phyloP scores from a whole-genome alignment of 2,888 invertebrate species.

The Mesorhabditis belari region DNA sequence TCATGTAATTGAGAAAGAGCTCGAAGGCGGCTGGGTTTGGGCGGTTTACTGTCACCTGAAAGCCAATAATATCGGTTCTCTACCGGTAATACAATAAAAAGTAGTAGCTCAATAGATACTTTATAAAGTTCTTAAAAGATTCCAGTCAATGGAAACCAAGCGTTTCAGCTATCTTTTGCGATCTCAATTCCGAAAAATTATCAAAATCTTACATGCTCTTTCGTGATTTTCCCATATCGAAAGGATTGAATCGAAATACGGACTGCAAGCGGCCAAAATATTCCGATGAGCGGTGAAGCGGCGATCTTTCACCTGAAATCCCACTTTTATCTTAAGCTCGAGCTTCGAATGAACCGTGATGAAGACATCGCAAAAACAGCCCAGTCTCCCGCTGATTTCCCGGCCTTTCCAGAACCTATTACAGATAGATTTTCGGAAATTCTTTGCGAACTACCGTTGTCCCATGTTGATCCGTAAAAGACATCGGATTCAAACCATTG shows the following conservation, averaged over 20 bases:
- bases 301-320: constrained; percentile 62
- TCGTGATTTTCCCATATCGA: no score
- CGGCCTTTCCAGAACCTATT: constrained; percentile 55
- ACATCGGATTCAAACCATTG: constrained; percentile 53
- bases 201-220: constrained; percentile 16
- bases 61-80: neutral
- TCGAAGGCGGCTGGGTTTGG: constrained; percentile 62
- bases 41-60: constrained; percentile 60
- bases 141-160: no score
- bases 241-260: constrained; percentile 65
- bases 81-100: neutral
- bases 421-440: neutral
- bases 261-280: constrained; percentile 64
- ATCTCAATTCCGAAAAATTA: no score
- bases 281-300: constrained; percentile 63
- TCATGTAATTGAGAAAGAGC: constrained; percentile 64
- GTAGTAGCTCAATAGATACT: neutral
- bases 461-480: constrained; percentile 54
- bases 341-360: no score
- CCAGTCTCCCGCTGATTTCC: constrained; percentile 60
- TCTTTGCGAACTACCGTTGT: neutral
- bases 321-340: no score
- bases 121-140: neutral
- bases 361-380: constrained; percentile 62
- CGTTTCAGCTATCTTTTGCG: no score